phyloP scores from a whole-genome alignment of 2,888 invertebrate genomes.

The Lepidocyrtinus sp. region DNA sequence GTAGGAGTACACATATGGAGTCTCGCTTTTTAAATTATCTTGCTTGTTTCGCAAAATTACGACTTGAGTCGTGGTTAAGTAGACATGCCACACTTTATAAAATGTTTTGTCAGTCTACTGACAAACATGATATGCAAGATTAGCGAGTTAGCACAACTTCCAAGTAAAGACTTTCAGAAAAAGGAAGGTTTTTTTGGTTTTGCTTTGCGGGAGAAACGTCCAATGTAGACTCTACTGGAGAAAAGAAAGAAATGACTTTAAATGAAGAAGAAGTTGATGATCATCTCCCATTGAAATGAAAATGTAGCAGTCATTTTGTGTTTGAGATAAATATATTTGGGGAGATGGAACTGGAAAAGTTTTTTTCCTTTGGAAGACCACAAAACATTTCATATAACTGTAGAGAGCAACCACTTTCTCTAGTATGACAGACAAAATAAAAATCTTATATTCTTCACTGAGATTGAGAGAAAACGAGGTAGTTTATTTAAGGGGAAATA shows the following conservation, averaged over 20 bases:
- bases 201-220: neutral
- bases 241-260: neutral
- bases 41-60: neutral
- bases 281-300: neutral
- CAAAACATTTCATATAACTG: neutral
- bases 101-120: neutral
- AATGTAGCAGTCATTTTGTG: neutral
- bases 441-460: no score
- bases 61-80: neutral
- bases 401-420: neutral
- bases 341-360: neutral
- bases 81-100: neutral
- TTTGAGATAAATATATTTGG: neutral
- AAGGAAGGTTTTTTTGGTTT: neutral
- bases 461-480: neutral
- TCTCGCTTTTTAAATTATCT: slow-evolving; percentile 19
- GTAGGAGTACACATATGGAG: slow-evolving; percentile 6
- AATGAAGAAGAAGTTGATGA: neutral
- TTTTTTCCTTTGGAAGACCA: neutral
- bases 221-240: neutral
- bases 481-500: neutral
- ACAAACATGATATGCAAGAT: neutral
- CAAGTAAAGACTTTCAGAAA: no score
- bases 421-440: no score
- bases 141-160: no score